Evolutionary conservation across 2,888 invertebrate genomes (phyloP).

Genomic region (Molorchus minor): DNA sequence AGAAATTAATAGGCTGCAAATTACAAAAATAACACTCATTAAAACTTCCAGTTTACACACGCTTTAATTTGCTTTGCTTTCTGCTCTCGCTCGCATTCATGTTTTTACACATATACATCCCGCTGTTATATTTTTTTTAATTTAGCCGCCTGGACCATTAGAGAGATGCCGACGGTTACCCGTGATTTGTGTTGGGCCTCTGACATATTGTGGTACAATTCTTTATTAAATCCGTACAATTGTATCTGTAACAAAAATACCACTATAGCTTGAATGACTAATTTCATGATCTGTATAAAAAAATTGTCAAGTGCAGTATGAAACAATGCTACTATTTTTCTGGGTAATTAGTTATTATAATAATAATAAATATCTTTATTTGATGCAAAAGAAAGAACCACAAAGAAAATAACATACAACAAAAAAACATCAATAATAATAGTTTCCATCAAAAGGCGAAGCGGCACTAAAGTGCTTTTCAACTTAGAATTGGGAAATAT

Average conservation of each 20-base stretch:
- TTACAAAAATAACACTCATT: conserved; percentile 1
- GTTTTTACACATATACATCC: background rate
- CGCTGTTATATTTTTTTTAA: conserved; percentile 9
- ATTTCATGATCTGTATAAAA: too few species aligned
- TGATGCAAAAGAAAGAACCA: too few species aligned
- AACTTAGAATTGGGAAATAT: too few species aligned
- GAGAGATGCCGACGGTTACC: conserved; percentile 92
- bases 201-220: conserved; percentile 95
- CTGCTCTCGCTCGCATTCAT: background rate
- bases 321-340: too few species aligned
- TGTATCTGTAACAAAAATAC: conserved; percentile 77
- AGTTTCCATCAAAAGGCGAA: too few species aligned
- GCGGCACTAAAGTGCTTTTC: too few species aligned
- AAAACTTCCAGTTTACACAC: conserved; percentile 21
- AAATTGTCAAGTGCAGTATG: too few species aligned
- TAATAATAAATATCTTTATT: too few species aligned
- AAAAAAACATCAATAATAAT: too few species aligned
- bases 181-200: conserved; percentile 97
- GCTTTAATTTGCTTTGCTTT: conserved; percentile 3
- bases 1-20: conserved; percentile 1
- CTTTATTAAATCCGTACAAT: conserved; percentile 95
- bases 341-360: too few species aligned
- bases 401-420: too few species aligned
- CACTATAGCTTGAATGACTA: too few species aligned
- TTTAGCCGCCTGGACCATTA: conserved; percentile 88